These are phyloP conservation scores for Cervus canadensis DNA, from an alignment of 2,113 vertebrate species.

Conservation along the genomic window DNA sequence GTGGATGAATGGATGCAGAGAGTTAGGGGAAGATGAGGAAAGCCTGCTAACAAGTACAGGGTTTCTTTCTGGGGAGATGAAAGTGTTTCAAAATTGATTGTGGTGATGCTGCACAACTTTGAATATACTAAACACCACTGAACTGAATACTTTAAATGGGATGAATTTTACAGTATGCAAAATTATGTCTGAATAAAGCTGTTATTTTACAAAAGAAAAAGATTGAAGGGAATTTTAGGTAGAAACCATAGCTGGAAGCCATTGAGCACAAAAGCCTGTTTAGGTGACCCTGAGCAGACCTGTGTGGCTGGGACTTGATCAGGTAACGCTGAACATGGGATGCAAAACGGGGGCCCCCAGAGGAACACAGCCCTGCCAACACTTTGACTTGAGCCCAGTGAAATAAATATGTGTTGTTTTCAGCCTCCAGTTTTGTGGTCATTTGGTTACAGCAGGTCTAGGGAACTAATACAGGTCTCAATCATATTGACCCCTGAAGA, in stretches of 20 bases:
- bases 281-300: not conserved
- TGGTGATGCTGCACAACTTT: not conserved
- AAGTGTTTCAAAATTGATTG: not conserved
- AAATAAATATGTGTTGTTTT: not conserved
- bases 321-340: not conserved
- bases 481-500: not conserved
- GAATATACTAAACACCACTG: not conserved
- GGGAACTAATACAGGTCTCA: not conserved
- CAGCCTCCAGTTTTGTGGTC: not conserved
- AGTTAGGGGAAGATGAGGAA: not conserved
- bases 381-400: not conserved
- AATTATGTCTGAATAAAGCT: not conserved
- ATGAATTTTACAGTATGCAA: not conserved
- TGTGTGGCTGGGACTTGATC: not conserved
- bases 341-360: not conserved
- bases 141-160: not conserved
- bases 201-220: not conserved
- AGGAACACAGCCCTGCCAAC: not conserved
- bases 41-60: not conserved
- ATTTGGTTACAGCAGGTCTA: not conserved
- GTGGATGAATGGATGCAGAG: not conserved
- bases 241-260: not conserved
- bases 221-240: not conserved
- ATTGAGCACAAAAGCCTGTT: not conserved
- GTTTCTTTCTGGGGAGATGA: not conserved